Percentiles rank a stretch among this genome's conserved stretches.
These are phyloP conservation scores for Micoletzkya japonica DNA, from an alignment of 2,888 invertebrate genomes.

Conservation along the genomic window DNA sequence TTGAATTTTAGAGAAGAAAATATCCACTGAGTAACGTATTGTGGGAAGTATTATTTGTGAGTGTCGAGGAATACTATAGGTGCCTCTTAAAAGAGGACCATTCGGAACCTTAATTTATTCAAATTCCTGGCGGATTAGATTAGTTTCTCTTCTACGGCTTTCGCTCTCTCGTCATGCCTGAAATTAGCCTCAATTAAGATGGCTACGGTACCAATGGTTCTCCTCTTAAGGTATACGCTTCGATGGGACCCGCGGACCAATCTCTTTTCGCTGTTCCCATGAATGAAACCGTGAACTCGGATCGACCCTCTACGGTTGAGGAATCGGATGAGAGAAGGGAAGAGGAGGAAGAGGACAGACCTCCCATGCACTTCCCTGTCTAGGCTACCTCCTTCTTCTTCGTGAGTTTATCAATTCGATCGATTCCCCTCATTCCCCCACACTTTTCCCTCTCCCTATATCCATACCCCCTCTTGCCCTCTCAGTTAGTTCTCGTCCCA, in stretches of 20 bases:
- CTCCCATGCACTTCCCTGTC: conserved; percentile 16
- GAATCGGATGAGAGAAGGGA: conserved; percentile 33
- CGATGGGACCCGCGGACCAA: conserved; percentile 25
- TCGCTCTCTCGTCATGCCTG: too few relatives aligned
- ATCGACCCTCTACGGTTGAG: background rate
- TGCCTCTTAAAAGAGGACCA: too few relatives aligned
- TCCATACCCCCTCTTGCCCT: background rate
- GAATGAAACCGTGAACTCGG: background rate
- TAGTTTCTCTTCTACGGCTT: too few relatives aligned
- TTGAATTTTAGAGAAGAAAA: background rate
- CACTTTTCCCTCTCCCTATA: too few relatives aligned
- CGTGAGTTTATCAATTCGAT: too few relatives aligned
- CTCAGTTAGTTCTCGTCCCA: background rate
- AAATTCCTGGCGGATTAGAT: too few relatives aligned
- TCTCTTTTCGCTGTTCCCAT: conserved; percentile 13
- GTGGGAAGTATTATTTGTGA: too few relatives aligned
- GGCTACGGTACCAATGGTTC: too few relatives aligned
- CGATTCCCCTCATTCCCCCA: too few relatives aligned
- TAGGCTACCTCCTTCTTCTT: background rate
- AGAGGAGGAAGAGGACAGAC: conserved; percentile 8
- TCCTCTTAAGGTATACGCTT: conserved; percentile 14
- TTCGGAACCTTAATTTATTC: too few relatives aligned
- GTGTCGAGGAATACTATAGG: too few relatives aligned
- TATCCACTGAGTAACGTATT: background rate
- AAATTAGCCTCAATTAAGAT: too few relatives aligned